Evolutionary conservation across 2,797 vertebrate species (phyloP).

Genomic region (Semaprochilodus insignis): DNA sequence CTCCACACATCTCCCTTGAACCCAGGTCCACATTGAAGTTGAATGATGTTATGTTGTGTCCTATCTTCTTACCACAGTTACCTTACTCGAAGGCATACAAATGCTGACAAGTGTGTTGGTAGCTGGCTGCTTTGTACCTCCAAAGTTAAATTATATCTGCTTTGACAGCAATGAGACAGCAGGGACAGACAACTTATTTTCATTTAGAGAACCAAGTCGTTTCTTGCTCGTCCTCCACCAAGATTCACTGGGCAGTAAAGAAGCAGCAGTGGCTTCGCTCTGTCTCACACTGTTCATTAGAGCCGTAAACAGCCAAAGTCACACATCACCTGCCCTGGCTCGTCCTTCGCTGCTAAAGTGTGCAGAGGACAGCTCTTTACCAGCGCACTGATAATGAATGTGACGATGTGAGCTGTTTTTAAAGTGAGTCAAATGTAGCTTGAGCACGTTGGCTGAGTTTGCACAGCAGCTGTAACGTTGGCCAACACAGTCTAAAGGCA

Average conservation of each 20-base stretch:
- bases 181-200: constrained; percentile 18
- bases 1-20: background rate
- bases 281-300: constrained; percentile 38
- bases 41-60: constrained; percentile 2
- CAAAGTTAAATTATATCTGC: constrained; percentile 19
- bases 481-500: background rate
- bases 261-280: background rate
- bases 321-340: constrained; percentile 36
- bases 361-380: constrained; percentile 47
- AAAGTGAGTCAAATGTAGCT: constrained; percentile 35
- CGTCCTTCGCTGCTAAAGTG: constrained; percentile 34
- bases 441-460: constrained; percentile 28
- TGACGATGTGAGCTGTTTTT: constrained; percentile 50
- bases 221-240: constrained; percentile 19
- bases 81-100: background rate
- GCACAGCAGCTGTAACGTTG: constrained; percentile 21
- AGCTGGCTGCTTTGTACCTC: background rate
- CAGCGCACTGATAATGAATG: constrained; percentile 47
- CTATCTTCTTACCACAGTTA: background rate
- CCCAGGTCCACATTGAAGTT: background rate
- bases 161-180: background rate
- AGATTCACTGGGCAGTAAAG: constrained; percentile 17
- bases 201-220: constrained; percentile 22
- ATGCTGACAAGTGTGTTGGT: constrained; percentile 5
- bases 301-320: constrained; percentile 43